A percentile compares a stretch with the other conserved stretches of the same genome.
Conservation (phyloP, 2,113 vertebrate genomes). For the Alces alces region DNA sequence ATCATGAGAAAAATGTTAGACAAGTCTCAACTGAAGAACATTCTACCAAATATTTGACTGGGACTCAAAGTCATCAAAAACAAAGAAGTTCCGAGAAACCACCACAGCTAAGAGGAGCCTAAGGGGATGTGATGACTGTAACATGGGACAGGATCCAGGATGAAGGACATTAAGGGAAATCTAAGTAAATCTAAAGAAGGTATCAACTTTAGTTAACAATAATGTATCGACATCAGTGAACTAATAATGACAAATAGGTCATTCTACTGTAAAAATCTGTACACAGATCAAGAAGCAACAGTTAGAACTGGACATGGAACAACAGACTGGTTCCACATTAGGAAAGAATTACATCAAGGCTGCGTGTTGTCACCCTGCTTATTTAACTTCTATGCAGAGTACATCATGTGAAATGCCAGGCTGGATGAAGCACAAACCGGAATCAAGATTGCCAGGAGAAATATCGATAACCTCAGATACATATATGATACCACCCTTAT, state of each 20-base stretch:
- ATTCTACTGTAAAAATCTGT: neutral
- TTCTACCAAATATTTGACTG: neutral
- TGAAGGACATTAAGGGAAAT: neutral
- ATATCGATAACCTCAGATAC: neutral
- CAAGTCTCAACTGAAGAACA: neutral
- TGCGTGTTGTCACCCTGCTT: neutral
- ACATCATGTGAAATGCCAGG: neutral
- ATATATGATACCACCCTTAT: neutral
- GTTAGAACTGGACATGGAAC: neutral
- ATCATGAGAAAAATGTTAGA: neutral
- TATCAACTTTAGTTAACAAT: neutral
- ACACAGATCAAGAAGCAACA: neutral
- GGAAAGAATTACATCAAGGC: neutral
- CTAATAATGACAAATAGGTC: neutral
- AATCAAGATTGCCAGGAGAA: neutral
- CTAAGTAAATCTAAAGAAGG: neutral
- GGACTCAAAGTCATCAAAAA: neutral
- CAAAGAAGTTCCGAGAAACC: neutral
- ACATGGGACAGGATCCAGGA: neutral
- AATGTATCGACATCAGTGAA: neutral
- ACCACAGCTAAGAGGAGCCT: neutral
- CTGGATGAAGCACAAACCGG: neutral
- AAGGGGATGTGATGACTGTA: neutral
- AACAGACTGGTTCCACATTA: neutral
- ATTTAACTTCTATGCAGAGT: neutral